These are phyloP conservation scores for Acomys russatus DNA, from an alignment of 2,797 vertebrate genomes.

Conservation along the genomic window DNA sequence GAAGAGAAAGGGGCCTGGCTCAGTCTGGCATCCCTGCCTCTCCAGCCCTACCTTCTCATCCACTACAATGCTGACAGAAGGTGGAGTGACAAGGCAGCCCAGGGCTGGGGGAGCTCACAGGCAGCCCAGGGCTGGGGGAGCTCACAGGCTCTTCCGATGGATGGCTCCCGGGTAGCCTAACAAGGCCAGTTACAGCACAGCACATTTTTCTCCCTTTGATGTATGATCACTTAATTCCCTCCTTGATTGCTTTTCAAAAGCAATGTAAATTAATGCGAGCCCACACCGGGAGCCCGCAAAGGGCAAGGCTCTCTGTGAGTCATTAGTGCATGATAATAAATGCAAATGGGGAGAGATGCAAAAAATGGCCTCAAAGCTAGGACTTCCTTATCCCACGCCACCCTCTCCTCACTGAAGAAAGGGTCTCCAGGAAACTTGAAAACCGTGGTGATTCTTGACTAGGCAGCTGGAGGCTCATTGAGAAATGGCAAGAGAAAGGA, in stretches of 20 bases:
- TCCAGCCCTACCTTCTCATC: neutral
- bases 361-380: conserved; percentile 70
- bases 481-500: neutral
- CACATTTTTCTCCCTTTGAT: conserved; percentile 83
- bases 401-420: neutral
- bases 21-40: neutral
- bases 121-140: neutral
- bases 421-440: conserved; percentile 14
- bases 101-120: neutral
- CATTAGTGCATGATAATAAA: conserved; percentile 88
- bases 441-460: neutral
- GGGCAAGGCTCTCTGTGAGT: conserved; percentile 88
- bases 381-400: neutral
- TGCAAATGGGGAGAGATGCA: conserved; percentile 82
- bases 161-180: neutral
- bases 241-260: conserved; percentile 89
- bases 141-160: neutral
- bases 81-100: neutral
- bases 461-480: neutral
- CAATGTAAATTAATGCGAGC: conserved; percentile 86
- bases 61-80: neutral
- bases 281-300: conserved; percentile 78
- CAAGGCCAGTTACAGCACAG: conserved; percentile 57
- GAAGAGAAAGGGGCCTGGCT: neutral
- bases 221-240: conserved; percentile 83